Evolutionary conservation across 2,888 invertebrate genomes (phyloP), one percentile per base, ranked within the genome.

Genomic region (Andrena bicolor): DNA sequence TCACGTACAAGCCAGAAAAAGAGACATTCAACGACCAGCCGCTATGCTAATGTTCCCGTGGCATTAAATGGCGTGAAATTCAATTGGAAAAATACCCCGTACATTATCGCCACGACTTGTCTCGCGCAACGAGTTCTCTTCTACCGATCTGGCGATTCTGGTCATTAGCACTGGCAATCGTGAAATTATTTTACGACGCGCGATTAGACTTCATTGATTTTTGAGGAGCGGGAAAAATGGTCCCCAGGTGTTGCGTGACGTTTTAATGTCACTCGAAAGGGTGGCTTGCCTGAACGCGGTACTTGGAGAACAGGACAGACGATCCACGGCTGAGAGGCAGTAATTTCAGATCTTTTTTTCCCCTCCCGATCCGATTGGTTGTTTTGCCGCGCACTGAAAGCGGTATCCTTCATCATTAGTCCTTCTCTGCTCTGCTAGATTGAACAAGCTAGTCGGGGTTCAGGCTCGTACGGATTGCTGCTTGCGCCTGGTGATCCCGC

Each of bases 51-150:
- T 83, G 53, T 32, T 56, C 71, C 32, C 58, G 60, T 64, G 79
- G 80, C 80, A 81, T 84, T 84, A 81, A 85, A 81, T 71, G 72
- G 78, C 85, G 85, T 80, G 76, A 84, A 84, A 84, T 76, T 64
- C 63, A 73, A 74, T 65, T 74, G 35, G 58, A 77, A 73, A 77
- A 82, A 77, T 76, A 49, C 30, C 23, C 35, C 65, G 60, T 49
- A 51, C 66, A 32, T 72, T 82, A 82, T 82, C 82, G 63, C 10
- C 23, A 10, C 41, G 8, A 66, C 41, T 23, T 61, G 65, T 16
- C 63, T 48, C 48, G 10, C 2, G 53, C 63, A 74, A 76, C 20
- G 23, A 28, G 26, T 49, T 69, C 30, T 58, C 20, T 5, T 49
- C 48, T 48, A 53, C 20, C 20, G 7, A 5, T 16, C 1, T 4